Conservation (phyloP, 2,113 vertebrate genomes). For the Mionectes macconnelli region DNA sequence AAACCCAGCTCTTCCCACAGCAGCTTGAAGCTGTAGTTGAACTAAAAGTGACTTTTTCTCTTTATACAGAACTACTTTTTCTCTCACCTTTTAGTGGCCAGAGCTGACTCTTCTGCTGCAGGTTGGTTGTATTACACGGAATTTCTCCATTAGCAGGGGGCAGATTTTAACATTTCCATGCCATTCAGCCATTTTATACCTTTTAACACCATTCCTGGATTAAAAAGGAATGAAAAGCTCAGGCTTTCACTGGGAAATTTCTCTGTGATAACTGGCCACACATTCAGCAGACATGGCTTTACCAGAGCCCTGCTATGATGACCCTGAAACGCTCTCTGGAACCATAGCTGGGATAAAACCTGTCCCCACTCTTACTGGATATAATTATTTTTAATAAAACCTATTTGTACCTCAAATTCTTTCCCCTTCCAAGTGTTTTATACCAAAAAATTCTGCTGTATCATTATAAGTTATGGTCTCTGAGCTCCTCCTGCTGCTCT, state of each 20-base stretch:
- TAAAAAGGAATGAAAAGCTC: not conserved
- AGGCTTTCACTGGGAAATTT: not conserved
- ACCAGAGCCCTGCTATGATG: not conserved
- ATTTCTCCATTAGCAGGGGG: slow-evolving; percentile 1
- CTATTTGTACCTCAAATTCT: slow-evolving; percentile 2
- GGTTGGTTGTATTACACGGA: not conserved
- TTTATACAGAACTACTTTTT: not conserved
- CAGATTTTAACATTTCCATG: not conserved
- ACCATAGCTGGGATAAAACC: not conserved
- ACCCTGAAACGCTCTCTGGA: not conserved
- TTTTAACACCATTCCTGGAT: not conserved
- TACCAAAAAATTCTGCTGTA: not conserved
- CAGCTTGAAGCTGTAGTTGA: not conserved
- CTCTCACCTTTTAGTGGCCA: not conserved
- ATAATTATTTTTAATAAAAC: slow-evolving; percentile 23
- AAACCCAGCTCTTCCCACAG: not conserved
- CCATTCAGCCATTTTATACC: not conserved
- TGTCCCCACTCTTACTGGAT: not conserved
- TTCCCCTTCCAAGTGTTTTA: slow-evolving; percentile 4
- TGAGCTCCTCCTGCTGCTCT: not conserved
- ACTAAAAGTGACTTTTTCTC: not conserved
- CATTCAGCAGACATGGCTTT: not conserved
- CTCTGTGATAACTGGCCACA: not conserved
- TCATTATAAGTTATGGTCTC: not conserved
- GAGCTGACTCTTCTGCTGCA: not conserved